Evolutionary conservation across 2,888 invertebrate species (phyloP).

Genomic region (Luffia ferchaultella): DNA sequence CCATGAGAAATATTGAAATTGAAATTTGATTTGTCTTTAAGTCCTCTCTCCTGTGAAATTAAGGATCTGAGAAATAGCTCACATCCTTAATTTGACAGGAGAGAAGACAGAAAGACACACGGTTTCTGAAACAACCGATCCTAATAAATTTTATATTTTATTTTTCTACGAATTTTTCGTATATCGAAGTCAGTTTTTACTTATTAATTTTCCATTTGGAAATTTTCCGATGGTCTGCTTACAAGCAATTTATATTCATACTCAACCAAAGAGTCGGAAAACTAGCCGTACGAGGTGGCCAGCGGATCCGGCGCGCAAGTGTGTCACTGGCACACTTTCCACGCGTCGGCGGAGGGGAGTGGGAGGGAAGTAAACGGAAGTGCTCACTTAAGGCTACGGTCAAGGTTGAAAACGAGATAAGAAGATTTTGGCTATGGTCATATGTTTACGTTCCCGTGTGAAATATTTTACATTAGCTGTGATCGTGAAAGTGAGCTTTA

Average conservation of each 20-base stretch:
- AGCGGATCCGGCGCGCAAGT: conserved; percentile 21
- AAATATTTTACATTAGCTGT: conserved; percentile 8
- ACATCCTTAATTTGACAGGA: too few relatives aligned
- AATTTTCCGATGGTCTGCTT: neutral
- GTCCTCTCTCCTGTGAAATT: too few relatives aligned
- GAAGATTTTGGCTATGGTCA: neutral
- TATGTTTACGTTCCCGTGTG: conserved; percentile 7
- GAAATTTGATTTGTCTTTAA: too few relatives aligned
- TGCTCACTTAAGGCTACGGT: conserved; percentile 30
- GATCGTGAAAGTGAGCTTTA: too few relatives aligned
- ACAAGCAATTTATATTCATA: neutral
- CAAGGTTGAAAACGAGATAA: conserved; percentile 36
- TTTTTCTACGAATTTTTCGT: too few relatives aligned
- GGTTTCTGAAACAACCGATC: too few relatives aligned
- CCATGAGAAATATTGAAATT: too few relatives aligned
- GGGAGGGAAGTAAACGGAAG: conserved; percentile 17
- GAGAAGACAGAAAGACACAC: too few relatives aligned
- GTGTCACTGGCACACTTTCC: conserved; percentile 48
- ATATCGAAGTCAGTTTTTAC: too few relatives aligned
- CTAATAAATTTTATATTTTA: too few relatives aligned
- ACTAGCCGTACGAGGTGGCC: conserved; percentile 3
- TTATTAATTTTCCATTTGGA: neutral
- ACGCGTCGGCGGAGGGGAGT: conserved; percentile 8
- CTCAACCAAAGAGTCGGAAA: neutral
- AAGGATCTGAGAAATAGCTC: too few relatives aligned